Evolutionary conservation across 2,888 invertebrate species (phyloP).

Genomic region (Actias luna): DNA sequence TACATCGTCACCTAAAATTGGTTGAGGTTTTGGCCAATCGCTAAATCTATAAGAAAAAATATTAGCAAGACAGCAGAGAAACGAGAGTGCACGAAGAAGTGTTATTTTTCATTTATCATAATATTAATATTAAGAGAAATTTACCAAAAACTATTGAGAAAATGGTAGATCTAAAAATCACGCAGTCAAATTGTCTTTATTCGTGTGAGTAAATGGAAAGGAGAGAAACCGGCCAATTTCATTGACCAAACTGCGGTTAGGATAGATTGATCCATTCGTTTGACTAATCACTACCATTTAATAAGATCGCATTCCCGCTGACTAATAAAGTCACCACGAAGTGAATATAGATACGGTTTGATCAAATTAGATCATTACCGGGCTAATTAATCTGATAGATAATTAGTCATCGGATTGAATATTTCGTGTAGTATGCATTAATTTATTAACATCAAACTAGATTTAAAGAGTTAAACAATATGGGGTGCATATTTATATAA

Average conservation of each 20-base stretch:
- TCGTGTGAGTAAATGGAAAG: background rate
- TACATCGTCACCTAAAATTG: too few relatives aligned
- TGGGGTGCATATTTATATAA: too few relatives aligned
- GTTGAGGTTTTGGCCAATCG: too few relatives aligned
- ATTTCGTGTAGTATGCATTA: constrained; percentile 15
- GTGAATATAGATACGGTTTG: constrained; percentile 4
- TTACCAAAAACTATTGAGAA: too few relatives aligned
- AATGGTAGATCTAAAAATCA: too few relatives aligned
- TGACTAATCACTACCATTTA: constrained; percentile 29
- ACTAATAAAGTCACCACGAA: constrained; percentile 23
- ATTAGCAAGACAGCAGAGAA: too few relatives aligned
- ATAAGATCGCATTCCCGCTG: constrained; percentile 28
- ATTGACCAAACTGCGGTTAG: background rate
- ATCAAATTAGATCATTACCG: constrained; percentile 13
- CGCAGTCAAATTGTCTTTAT: background rate
- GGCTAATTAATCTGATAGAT: background rate
- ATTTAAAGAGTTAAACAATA: too few relatives aligned
- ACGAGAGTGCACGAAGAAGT: too few relatives aligned
- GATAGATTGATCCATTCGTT: constrained; percentile 19
- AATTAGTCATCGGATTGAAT: constrained; percentile 14
- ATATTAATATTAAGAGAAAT: too few relatives aligned
- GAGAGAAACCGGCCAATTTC: background rate
- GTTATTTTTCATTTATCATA: too few relatives aligned
- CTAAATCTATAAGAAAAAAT: too few relatives aligned
- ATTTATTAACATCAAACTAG: background rate